These are phyloP conservation scores for Eubucco bourcierii DNA, from an alignment of 2,113 vertebrate genomes.

Conservation along the genomic window DNA sequence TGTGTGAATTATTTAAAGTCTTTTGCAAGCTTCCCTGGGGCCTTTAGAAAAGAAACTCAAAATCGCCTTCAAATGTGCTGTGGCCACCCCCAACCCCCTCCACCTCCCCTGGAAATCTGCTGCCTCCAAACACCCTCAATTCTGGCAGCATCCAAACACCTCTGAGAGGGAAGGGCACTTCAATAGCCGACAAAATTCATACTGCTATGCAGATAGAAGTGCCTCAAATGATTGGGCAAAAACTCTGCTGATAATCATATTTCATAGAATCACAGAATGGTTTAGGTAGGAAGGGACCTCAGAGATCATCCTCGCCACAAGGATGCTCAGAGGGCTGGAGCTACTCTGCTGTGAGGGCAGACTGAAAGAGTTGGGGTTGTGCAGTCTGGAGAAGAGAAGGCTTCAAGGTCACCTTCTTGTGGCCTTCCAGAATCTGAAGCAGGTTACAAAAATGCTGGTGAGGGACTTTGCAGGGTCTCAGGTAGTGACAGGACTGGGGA, in stretches of 20 bases:
- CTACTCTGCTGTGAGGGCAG: too few relatives aligned
- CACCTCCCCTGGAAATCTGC: not conserved
- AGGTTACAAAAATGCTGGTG: too few relatives aligned
- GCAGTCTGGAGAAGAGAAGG: too few relatives aligned
- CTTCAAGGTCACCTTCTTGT: too few relatives aligned
- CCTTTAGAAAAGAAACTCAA: constrained; percentile 19
- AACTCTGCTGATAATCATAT: not conserved
- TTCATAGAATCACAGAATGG: not conserved
- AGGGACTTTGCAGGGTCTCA: too few relatives aligned
- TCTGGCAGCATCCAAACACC: not conserved
- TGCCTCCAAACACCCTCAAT: not conserved
- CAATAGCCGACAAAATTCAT: not conserved
- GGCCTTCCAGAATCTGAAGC: too few relatives aligned
- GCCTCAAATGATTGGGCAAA: not conserved
- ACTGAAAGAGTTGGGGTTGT: too few relatives aligned
- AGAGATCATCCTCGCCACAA: too few relatives aligned
- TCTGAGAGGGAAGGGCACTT: not conserved
- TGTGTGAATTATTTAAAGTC: constrained; percentile 49
- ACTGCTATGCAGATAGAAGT: not conserved
- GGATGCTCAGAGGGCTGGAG: too few relatives aligned
- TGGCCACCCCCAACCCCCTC: not conserved
- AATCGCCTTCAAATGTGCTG: not conserved
- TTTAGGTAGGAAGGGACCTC: too few relatives aligned
- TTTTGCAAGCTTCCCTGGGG: not conserved
- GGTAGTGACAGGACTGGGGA: too few relatives aligned